Evolutionary conservation across 2,888 invertebrate genomes (phyloP), one percentile per base, ranked within the genome.

Genomic region (Vandiemenella viatica): DNA sequence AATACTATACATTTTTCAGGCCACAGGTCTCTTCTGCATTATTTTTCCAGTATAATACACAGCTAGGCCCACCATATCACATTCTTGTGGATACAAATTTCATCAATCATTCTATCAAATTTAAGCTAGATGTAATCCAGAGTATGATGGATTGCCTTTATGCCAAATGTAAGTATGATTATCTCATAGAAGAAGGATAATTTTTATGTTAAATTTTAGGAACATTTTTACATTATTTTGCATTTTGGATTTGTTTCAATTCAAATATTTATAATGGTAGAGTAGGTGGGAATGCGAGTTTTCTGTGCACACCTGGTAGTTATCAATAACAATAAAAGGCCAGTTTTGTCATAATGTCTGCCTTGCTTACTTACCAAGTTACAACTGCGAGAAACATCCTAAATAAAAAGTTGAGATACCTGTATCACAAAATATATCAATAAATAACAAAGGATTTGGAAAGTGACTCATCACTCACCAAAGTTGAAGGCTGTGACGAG

Each of bases 61-160:
- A 97, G 63, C 70, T 99, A 15, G 98, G 98, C 0, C 98, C 98
- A 1, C 98, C 98, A 0, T 99, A 93, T 64, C 97, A 96, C 62
- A 80, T 99, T 37, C 71, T 99, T 15, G 65, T 96, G 4, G 98
- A 99, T 63, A 99, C 98, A 2, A 99, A 99, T 70, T 99, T 99
- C 62, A 83, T 99, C 7, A 98, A 99, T 64, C 97, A 98, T 63
- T 90, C 96, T 5, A 92, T 99, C 37, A 93, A 95, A 67, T 93
- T 92, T 64, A 96, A 97, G 70, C 70, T 99, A 55, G 98, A 99
- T 62, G 84, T 99, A 37, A 79, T 95, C 48, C 87, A 93, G 61
- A 88, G 87, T 55, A 93, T 98, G 91, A 97, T 97, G 96, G 95
- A 98, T 61, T 98, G 97, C 65, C 72, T 99, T 5, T 96, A 95